phyloP scores from a whole-genome alignment of 2,113 vertebrate species.

The Leptosomus discolor region DNA sequence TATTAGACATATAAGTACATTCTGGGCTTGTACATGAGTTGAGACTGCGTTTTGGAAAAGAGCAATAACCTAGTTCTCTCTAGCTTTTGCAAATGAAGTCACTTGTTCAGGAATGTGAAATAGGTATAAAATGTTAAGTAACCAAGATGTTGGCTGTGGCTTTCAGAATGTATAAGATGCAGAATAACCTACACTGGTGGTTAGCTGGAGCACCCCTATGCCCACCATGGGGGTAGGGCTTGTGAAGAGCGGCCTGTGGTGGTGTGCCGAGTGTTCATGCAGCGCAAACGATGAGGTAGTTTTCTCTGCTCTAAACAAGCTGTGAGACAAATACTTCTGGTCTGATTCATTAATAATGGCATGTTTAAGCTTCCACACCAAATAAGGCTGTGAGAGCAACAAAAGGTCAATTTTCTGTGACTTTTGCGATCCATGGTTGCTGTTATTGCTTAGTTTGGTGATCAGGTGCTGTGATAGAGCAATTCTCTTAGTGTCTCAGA shows the following conservation, averaged over 20 bases:
- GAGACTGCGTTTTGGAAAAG: background rate
- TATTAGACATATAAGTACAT: background rate
- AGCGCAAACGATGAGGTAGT: background rate
- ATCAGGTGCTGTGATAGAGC: slow-evolving; percentile 21
- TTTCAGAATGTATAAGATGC: background rate
- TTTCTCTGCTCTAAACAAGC: background rate
- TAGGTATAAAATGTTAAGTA: background rate
- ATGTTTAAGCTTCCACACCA: slow-evolving; percentile 27
- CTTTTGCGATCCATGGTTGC: background rate
- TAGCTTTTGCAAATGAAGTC: background rate
- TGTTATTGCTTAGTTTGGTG: slow-evolving; percentile 8
- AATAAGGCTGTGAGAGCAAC: slow-evolving; percentile 33
- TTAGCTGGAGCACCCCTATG: background rate
- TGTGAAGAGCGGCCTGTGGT: background rate
- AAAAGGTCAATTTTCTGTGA: slow-evolving; percentile 12
- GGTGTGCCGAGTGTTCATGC: background rate
- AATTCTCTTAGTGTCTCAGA: background rate
- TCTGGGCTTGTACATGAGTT: background rate
- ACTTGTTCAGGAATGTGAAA: background rate
- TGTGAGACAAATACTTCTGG: background rate
- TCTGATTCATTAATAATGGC: slow-evolving; percentile 3
- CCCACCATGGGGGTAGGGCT: fast-evolving
- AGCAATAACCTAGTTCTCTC: background rate
- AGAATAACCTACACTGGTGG: background rate
- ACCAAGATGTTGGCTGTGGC: background rate